These are phyloP conservation scores for Amblyjoppa proteus DNA, from an alignment of 2,888 invertebrate species.

Conservation along the genomic window DNA sequence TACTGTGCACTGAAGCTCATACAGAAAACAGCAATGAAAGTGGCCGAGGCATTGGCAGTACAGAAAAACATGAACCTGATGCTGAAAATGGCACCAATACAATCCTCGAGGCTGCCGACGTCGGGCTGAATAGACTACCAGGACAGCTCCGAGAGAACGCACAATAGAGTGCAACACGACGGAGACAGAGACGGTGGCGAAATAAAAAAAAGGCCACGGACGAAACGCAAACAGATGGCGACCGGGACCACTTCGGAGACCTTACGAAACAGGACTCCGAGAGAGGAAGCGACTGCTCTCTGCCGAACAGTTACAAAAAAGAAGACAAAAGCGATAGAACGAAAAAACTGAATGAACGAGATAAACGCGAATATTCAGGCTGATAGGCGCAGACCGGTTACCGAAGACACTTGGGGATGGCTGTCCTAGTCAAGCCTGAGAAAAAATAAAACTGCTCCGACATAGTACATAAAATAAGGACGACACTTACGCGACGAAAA, in stretches of 20 bases:
- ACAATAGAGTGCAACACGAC: not conserved
- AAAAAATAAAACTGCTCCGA: not conserved
- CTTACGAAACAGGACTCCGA: not conserved
- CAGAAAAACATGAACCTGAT: no score
- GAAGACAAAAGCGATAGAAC: not conserved
- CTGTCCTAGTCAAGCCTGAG: not conserved
- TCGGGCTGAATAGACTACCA: not conserved
- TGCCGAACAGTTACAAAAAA: constrained; percentile 1
- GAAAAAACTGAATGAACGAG: not conserved
- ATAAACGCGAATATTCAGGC: constrained; percentile 4
- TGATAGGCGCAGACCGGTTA: not conserved
- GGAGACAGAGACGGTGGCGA: constrained; percentile 2
- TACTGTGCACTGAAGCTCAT: no score
- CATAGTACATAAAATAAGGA: constrained; percentile 21
- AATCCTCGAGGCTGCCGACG: constrained; percentile 17
- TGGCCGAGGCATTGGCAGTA: no score
- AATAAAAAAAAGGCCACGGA: constrained; percentile 1
- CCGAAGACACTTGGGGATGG: constrained; percentile 21
- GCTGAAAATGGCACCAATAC: no score
- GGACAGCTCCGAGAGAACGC: not conserved
- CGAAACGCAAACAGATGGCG: constrained; percentile 1
- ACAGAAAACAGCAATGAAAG: no score
- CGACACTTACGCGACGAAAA: not conserved
- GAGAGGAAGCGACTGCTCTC: not conserved
- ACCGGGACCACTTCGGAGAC: constrained; percentile 20